A percentile compares a stretch with the other conserved stretches of the same genome.
Evolutionary conservation across 2,113 vertebrate genomes (phyloP).

Genomic region (Symphodus melops): DNA sequence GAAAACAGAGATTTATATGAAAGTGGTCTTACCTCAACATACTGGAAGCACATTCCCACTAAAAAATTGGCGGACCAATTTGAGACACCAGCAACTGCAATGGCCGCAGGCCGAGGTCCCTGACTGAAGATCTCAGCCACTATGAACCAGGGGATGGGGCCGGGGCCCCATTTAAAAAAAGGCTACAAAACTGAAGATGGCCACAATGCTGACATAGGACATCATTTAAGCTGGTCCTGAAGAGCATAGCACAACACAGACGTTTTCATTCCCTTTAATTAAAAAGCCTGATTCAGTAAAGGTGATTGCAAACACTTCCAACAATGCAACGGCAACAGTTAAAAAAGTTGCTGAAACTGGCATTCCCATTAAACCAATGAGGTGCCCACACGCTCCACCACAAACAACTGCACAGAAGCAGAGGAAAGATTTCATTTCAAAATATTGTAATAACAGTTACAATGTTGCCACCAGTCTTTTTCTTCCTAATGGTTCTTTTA

Average conservation of each 20-base stretch:
- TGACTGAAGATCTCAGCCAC: conserved; percentile 95
- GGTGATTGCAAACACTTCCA: conserved; percentile 76
- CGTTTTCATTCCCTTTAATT: background rate
- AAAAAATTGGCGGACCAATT: conserved; percentile 97
- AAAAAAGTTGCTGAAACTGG: conserved; percentile 89
- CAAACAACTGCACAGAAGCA: conserved; percentile 85
- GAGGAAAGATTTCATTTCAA: no score
- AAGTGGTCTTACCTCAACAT: conserved; percentile 85
- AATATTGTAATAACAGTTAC: no score
- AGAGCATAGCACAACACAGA: background rate
- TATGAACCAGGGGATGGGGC: conserved; percentile 95
- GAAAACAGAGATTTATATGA: no score
- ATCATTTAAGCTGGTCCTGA: conserved; percentile 88
- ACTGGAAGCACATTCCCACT: conserved; percentile 93
- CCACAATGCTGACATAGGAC: conserved; percentile 92
- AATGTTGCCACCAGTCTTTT: background rate
- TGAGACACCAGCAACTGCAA: conserved; percentile 90
- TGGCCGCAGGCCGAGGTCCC: conserved; percentile 90
- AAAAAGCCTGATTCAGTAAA: no score
- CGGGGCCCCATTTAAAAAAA: conserved; percentile 96
- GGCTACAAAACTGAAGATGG: conserved; percentile 93
- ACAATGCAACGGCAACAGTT: conserved; percentile 89
- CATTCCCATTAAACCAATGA: conserved; percentile 93
- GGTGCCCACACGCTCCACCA: conserved; percentile 93
- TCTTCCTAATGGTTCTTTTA: background rate